Conservation (phyloP, 2,113 vertebrate genomes). For the Anhinga rufa region DNA sequence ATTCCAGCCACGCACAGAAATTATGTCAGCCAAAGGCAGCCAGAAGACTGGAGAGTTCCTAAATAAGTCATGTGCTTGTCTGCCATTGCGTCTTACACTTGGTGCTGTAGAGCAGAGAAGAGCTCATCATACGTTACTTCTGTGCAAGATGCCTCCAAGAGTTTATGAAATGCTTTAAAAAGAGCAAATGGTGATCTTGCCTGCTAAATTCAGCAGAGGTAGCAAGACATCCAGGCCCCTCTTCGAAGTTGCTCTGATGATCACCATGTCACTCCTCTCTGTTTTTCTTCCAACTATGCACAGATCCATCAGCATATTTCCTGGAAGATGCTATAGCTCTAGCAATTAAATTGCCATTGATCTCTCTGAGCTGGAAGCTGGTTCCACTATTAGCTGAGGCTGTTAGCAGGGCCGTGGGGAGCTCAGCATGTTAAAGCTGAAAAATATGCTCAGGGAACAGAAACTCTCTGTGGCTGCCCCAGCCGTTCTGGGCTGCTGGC, state of each 20-base stretch:
- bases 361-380: neutral
- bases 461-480: neutral
- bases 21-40: constrained; percentile 55
- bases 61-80: constrained; percentile 16
- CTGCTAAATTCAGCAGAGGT: neutral
- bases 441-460: neutral
- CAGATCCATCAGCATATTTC: neutral
- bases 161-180: neutral
- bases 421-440: neutral
- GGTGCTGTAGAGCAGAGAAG: neutral
- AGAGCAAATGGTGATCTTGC: neutral
- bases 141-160: neutral
- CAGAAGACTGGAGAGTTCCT: constrained; percentile 1
- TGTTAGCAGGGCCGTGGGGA: neutral
- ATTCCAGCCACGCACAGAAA: constrained; percentile 64
- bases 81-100: constrained; percentile 18
- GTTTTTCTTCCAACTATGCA: neutral
- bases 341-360: neutral
- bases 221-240: neutral
- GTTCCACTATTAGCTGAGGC: neutral
- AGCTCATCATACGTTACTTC: neutral
- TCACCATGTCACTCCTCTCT: neutral
- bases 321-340: neutral
- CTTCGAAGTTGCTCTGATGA: neutral
- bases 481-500: neutral